These are phyloP conservation scores for Phymanthus crucifer DNA, from an alignment of 92 coral and sea anemone genomes.

Conservation along the genomic window DNA sequence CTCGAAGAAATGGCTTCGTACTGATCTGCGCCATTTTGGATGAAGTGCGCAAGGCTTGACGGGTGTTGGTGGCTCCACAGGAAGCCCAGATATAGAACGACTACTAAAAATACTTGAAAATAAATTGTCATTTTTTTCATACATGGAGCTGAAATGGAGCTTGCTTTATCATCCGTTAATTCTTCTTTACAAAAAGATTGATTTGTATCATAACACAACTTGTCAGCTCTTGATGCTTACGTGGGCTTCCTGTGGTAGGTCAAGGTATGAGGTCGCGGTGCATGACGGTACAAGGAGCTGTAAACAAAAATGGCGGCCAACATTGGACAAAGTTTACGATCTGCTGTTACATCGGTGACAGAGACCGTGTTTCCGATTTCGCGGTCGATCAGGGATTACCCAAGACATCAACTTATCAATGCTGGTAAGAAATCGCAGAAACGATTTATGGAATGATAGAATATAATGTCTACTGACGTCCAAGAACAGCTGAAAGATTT, in stretches of 20 bases:
- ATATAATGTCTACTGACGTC: background rate
- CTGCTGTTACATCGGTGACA: constrained; percentile 92
- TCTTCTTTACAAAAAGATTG: no score
- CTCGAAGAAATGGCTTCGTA: constrained; percentile 37
- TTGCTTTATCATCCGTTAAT: no score
- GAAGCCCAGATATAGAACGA: no score
- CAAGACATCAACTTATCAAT: constrained; percentile 74
- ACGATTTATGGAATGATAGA: background rate
- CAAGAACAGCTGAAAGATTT: background rate
- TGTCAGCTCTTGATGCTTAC: no score
- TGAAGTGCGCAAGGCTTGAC: constrained; percentile 44
- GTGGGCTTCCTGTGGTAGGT: no score
- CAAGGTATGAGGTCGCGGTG: constrained; percentile 2
- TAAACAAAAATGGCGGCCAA: constrained; percentile 83
- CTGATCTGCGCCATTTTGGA: constrained; percentile 84
- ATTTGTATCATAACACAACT: no score
- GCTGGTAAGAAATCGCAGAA: constrained; percentile 53
- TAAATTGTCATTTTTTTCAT: no score
- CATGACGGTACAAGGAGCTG: constrained; percentile 42
- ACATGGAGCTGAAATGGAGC: no score
- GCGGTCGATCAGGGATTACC: constrained; percentile 69
- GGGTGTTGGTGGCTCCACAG: constrained; percentile 10
- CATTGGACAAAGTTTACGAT: constrained; percentile 57
- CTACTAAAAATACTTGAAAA: no score
- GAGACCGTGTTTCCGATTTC: constrained; percentile 92